phyloP scores from a whole-genome alignment of 1,140 invertebrate genomes.

The Diorhabda sublineata region DNA sequence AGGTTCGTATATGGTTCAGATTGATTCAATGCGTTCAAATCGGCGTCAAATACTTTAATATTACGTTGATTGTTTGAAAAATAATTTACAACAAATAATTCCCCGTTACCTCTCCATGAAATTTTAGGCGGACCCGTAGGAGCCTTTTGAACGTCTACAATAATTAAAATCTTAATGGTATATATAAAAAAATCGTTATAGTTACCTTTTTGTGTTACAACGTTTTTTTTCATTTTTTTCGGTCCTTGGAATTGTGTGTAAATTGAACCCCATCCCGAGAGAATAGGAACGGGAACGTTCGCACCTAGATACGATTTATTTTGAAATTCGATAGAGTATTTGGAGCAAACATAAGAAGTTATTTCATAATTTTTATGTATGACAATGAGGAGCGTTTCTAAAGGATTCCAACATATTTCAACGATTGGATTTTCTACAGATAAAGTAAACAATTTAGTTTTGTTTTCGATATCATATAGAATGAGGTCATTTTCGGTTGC shows the following conservation, averaged over 20 bases:
- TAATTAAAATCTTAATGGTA: not conserved
- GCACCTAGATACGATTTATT: conserved; percentile 11
- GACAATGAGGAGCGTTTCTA: conserved; percentile 19
- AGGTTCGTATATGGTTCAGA: conserved; percentile 28
- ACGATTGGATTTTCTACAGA: conserved; percentile 8
- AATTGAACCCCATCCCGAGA: conserved; percentile 35
- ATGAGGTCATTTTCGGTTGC: conserved; percentile 18
- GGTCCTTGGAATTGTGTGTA: conserved; percentile 35
- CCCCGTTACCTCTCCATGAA: conserved; percentile 36
- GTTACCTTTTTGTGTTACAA: conserved; percentile 18
- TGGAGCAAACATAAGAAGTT: conserved; percentile 12
- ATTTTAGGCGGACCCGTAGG: conserved; percentile 20
- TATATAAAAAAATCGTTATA: not conserved
- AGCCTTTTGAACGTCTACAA: conserved; percentile 7
- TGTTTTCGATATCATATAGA: conserved; percentile 1
- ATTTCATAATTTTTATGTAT: conserved; percentile 13
- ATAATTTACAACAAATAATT: conserved; percentile 35
- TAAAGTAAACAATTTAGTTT: not conserved
- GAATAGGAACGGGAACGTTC: conserved; percentile 25
- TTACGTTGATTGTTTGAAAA: conserved; percentile 23
- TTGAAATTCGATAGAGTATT: not conserved
- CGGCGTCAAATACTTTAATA: conserved; percentile 30
- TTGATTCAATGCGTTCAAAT: conserved; percentile 23
- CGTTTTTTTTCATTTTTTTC: conserved; percentile 17
- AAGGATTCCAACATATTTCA: conserved; percentile 23